Conservation (phyloP, 2,113 vertebrate species). For the Taxidea taxus region DNA sequence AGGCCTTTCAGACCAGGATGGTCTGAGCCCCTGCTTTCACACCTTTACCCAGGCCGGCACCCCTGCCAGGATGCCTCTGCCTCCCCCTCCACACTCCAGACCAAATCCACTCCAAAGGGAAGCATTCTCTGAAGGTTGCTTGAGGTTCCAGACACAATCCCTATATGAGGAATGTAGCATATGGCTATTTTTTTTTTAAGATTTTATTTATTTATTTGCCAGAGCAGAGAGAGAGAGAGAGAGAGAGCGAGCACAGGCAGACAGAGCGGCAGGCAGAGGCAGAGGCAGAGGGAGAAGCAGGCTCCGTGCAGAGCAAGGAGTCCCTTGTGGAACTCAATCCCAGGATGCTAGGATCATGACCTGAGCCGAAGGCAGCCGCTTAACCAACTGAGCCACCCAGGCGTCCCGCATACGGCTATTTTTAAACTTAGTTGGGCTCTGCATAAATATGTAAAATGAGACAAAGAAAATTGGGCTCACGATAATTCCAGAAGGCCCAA, state of each 20-base stretch:
- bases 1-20: background rate
- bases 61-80: background rate
- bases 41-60: background rate
- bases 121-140: background rate
- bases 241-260: too few relatives aligned
- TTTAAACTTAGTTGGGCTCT: background rate
- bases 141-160: background rate
- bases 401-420: background rate
- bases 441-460: background rate
- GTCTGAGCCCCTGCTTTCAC: background rate
- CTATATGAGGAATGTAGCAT: background rate
- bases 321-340: too few relatives aligned
- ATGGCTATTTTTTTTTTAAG: conserved; percentile 34
- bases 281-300: too few relatives aligned
- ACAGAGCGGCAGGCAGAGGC: too few relatives aligned
- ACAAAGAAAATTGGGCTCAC: background rate
- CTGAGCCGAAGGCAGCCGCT: too few relatives aligned
- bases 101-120: background rate
- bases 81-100: background rate
- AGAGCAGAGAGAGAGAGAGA: too few relatives aligned
- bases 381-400: too few relatives aligned
- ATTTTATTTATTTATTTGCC: too few relatives aligned
- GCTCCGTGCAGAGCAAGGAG: too few relatives aligned
- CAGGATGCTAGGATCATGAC: too few relatives aligned
- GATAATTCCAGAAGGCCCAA: background rate